Conservation (phyloP, 2,888 invertebrate species). For the Hirtodrosophila cameraria region DNA sequence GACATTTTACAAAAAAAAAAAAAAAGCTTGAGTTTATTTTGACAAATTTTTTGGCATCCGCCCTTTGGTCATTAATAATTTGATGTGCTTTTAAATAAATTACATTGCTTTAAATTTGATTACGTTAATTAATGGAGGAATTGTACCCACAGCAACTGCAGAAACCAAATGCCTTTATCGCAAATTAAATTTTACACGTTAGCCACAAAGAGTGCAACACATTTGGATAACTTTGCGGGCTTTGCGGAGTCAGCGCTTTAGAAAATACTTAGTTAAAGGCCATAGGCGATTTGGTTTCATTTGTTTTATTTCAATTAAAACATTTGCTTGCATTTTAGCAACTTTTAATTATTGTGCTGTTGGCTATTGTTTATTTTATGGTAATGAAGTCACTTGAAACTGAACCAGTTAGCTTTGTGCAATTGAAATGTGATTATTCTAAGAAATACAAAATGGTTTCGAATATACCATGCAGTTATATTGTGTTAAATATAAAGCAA, state of each 20-base stretch:
- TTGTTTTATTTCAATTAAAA: slow-evolving; percentile 41
- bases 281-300: slow-evolving; percentile 6
- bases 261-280: slow-evolving; percentile 2
- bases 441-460: no score
- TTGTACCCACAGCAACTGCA: background rate
- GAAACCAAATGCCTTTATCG: slow-evolving; percentile 1
- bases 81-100: slow-evolving; percentile 54
- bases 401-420: slow-evolving; percentile 1
- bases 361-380: background rate
- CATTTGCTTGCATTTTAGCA: background rate
- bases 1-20: slow-evolving; percentile 18
- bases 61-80: slow-evolving; percentile 31
- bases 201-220: background rate
- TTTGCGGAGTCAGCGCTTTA: background rate
- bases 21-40: slow-evolving; percentile 31
- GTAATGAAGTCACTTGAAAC: slow-evolving; percentile 7
- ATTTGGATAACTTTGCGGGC: background rate
- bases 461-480: no score
- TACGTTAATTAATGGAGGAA: slow-evolving; percentile 38
- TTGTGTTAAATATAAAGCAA: no score
- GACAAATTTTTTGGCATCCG: slow-evolving; percentile 17
- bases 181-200: slow-evolving; percentile 6
- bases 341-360: slow-evolving; percentile 3
- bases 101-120: slow-evolving; percentile 20
- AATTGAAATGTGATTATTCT: background rate